Percentiles rank a stretch among this genome's conserved stretches.
Evolutionary conservation across 2,888 invertebrate genomes (phyloP).

Genomic region (Pristionchus japonicus): DNA sequence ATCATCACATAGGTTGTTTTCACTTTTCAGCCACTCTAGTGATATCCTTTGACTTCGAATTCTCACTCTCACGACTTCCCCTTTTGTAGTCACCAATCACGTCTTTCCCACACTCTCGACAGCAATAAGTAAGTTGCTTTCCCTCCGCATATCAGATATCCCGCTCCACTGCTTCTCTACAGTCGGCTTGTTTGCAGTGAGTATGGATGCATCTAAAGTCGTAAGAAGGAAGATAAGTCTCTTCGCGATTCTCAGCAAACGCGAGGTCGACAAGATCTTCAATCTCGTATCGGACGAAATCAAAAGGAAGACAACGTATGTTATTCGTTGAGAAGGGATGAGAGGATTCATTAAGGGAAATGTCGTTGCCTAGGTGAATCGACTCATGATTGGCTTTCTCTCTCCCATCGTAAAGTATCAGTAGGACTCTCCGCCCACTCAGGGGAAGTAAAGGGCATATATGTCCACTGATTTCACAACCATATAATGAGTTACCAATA

Average conservation of each 20-base stretch:
- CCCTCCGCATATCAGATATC: not conserved
- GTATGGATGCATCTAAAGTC: constrained; percentile 32
- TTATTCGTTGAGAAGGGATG: not conserved
- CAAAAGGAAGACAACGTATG: not conserved
- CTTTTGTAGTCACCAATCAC: not conserved
- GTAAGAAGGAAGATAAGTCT: constrained; percentile 34
- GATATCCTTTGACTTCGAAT: not conserved
- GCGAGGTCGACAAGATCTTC: constrained; percentile 38
- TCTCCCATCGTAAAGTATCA: not conserved
- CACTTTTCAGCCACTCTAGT: not conserved
- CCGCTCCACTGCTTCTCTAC: not conserved
- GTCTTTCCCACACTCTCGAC: not conserved
- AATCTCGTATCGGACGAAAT: constrained; percentile 9
- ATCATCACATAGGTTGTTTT: not conserved
- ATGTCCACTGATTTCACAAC: not conserved
- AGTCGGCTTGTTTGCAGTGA: not conserved
- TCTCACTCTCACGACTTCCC: constrained; percentile 27
- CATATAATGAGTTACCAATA: not conserved
- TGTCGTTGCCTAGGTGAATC: constrained; percentile 23
- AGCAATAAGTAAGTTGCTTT: not conserved
- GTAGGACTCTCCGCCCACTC: not conserved
- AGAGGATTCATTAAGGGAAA: not conserved
- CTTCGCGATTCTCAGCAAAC: constrained; percentile 20
- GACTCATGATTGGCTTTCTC: not conserved
- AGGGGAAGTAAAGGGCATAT: not conserved